Evolutionary conservation across 2,888 invertebrate species (phyloP).

Genomic region (Orthonychiurus folsomi): DNA sequence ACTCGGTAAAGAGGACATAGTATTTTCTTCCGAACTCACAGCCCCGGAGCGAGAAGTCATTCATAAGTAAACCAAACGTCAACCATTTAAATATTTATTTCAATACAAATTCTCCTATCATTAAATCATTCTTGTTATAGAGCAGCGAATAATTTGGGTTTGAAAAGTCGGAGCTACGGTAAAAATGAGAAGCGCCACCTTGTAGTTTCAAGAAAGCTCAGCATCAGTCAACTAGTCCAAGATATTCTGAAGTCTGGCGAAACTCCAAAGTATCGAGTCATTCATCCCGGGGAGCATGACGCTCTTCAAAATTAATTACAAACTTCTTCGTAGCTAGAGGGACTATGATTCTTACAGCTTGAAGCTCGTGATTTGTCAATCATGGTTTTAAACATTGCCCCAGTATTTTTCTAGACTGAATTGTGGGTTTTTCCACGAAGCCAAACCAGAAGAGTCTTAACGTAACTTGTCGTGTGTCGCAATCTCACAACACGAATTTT

Average conservation of each 20-base stretch:
- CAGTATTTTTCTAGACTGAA: too few species aligned
- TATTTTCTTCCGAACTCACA: slow-evolving; percentile 45
- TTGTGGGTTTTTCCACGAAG: too few species aligned
- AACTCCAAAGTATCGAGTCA: slow-evolving; percentile 50
- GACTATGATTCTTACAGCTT: too few species aligned
- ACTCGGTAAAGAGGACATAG: slow-evolving; percentile 43
- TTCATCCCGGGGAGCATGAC: slow-evolving; percentile 32
- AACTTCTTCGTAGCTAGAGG: too few species aligned
- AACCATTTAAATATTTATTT: background rate
- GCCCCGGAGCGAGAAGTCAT: slow-evolving; percentile 46
- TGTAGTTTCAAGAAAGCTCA: slow-evolving; percentile 48
- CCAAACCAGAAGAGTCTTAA: too few species aligned
- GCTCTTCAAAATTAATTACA: too few species aligned
- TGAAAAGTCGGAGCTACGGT: slow-evolving; percentile 51
- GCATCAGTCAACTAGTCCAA: slow-evolving; percentile 46
- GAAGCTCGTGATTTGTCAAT: too few species aligned
- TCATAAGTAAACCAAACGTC: slow-evolving; percentile 42
- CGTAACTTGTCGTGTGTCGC: too few species aligned
- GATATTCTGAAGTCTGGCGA: slow-evolving; percentile 46
- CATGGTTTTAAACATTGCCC: too few species aligned
- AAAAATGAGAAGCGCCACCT: slow-evolving; percentile 47
- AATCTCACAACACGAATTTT: too few species aligned
- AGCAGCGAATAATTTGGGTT: slow-evolving; percentile 45
- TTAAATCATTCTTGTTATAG: too few species aligned
- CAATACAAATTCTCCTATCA: slow-evolving; percentile 16